Base-by-base conservation (phyloP, 2,888 invertebrate genomes). In the Drosophila acutilabella region DNA sequence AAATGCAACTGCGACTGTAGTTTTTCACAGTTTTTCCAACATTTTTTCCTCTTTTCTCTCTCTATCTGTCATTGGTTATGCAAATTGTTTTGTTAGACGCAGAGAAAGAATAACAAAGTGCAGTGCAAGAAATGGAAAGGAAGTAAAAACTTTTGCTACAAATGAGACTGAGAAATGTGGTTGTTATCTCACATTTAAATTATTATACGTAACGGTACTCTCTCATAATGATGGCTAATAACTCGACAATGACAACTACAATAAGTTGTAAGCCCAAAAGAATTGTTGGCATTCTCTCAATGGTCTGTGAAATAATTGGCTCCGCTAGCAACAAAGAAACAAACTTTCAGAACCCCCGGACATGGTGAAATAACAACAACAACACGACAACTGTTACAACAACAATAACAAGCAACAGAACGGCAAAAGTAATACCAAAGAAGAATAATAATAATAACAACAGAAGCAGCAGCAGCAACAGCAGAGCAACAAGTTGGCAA, bases 271-370 rank as follows among this genome's bases (percentile, higher is more conserved):
- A 62, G 53, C 44, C 33, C 45, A 42, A 30, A 44, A 58, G 61
- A 48, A 74, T 68, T 64, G 45, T 60, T 23, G 67, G 53, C 73
- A 58, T 68, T 64, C 47, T 38, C 44, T 64, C 61, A 59, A 68
- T 73, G 60, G 56, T 14, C 56, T 47, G 38, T 60, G 68, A 74
- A 59, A 66, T 69, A 85, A 81, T 81, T 82, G 75, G 66, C 64
- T 53, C 33, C 26, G 48, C 41, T 48, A 44, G 57, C 64, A 76
- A 51, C 58, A 62, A 56, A 40, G 57, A 71, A 30, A 74, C 52
- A 75, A 67, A 65, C 71, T 77, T 68, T 62, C 41, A 26, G 58
- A 54, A 13, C 58, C 67, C 70, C 87, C 83, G 87, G 83, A 82
- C 83, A 78, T 74, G 67, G 61, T 53, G 65, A 33, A 67, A 38